These are phyloP conservation scores for Polypterus bichir DNA, from an alignment of 2,113 vertebrate genomes.

Conservation along the genomic window DNA sequence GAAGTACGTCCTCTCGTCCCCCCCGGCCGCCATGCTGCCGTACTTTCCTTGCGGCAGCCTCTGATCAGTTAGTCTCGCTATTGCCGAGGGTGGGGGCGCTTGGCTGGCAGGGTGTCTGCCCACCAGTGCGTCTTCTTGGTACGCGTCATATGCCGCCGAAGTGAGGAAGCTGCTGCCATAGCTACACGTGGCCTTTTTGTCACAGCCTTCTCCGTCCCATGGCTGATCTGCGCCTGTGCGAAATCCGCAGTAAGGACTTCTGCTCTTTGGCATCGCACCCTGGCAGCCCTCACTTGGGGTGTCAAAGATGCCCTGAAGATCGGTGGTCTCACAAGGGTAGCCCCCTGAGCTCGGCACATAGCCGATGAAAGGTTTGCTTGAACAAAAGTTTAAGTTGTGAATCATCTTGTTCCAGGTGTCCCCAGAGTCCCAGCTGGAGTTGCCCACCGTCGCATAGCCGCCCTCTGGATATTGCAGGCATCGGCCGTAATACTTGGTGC, in stretches of 20 bases:
- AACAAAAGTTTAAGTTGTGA: conserved; percentile 9
- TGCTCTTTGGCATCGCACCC: not conserved
- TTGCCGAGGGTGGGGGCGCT: not conserved
- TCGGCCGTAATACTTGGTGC: conserved; percentile 28
- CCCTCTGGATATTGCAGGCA: conserved; percentile 15
- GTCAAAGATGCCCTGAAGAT: conserved; percentile 12
- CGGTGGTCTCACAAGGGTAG: conserved; percentile 19
- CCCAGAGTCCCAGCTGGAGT: conserved; percentile 4
- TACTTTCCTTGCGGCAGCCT: not conserved
- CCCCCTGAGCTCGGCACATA: conserved; percentile 16
- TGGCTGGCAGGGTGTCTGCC: not conserved
- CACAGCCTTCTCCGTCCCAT: conserved; percentile 8
- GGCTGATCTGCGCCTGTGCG: not conserved
- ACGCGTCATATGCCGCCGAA: accelerated
- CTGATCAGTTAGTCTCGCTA: conserved; percentile 6
- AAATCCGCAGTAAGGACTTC: conserved; percentile 12
- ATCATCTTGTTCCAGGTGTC: conserved; percentile 27
- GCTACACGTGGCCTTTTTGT: conserved; percentile 16
- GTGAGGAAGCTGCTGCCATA: conserved; percentile 5
- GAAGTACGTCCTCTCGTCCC: no score
- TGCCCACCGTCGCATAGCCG: conserved; percentile 16
- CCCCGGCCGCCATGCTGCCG: no score
- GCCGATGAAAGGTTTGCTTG: not conserved
- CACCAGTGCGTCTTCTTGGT: conserved; percentile 23
- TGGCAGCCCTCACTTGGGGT: conserved; percentile 17